Evolutionary conservation across 2,888 invertebrate species (phyloP).

Genomic region (Mythimna lalbum): DNA sequence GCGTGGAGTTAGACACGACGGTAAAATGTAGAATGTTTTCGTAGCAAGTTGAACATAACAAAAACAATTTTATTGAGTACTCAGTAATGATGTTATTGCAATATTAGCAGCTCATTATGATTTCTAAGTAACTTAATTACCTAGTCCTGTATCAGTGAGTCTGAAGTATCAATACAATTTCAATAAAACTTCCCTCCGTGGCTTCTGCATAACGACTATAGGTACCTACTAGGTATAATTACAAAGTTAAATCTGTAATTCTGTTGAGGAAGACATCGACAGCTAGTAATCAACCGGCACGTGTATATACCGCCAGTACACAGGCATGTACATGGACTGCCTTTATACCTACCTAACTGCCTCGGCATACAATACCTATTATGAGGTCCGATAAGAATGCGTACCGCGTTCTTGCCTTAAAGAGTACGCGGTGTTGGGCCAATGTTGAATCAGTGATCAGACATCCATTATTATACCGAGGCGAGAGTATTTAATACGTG

Average conservation of each 20-base stretch:
- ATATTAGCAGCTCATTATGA: conserved; percentile 25
- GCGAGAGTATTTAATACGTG: conserved; percentile 30
- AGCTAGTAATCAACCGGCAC: conserved; percentile 51
- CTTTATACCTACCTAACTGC: conserved; percentile 41
- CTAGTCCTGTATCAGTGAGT: background rate
- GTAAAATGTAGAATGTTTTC: background rate
- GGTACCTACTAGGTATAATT: conserved; percentile 30
- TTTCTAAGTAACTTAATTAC: conserved; percentile 16
- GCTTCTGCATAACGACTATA: conserved; percentile 1
- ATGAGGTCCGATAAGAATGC: conserved; percentile 75
- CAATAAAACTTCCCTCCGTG: background rate
- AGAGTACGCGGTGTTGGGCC: conserved; percentile 58
- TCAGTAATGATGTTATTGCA: conserved; percentile 10
- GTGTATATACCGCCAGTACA: conserved; percentile 39
- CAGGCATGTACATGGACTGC: conserved; percentile 38
- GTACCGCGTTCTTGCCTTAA: conserved; percentile 69
- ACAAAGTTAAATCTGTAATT: conserved; percentile 40
- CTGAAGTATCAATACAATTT: background rate
- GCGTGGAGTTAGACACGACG: conserved; percentile 9
- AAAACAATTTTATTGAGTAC: conserved; percentile 12
- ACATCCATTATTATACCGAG: conserved; percentile 46
- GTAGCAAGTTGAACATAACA: conserved; percentile 11
- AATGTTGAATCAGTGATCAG: conserved; percentile 62
- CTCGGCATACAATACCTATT: conserved; percentile 66
- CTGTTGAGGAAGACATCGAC: conserved; percentile 46